Conservation (phyloP, 2,888 invertebrate genomes). For the Acleris sparsana region DNA sequence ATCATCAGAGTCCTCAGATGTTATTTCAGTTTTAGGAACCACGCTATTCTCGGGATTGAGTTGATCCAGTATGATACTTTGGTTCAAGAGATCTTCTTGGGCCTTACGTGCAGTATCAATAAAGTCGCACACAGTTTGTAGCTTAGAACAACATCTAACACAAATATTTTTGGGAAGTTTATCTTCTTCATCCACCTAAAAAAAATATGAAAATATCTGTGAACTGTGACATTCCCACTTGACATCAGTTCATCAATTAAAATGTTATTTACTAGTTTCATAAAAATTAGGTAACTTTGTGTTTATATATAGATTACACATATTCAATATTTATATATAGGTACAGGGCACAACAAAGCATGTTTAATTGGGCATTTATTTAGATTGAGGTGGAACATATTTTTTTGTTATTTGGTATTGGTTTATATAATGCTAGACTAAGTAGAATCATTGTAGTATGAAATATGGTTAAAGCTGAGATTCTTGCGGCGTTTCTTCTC, state of each 20-base stretch:
- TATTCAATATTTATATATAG: too few relatives aligned
- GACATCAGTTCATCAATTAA: neutral
- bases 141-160: conserved; percentile 84
- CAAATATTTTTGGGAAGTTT: conserved; percentile 88
- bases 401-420: too few relatives aligned
- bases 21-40: conserved; percentile 43
- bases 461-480: too few relatives aligned
- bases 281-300: too few relatives aligned
- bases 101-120: conserved; percentile 86
- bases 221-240: neutral
- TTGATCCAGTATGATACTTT: conserved; percentile 68
- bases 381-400: too few relatives aligned
- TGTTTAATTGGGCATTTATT: too few relatives aligned
- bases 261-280: too few relatives aligned
- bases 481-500: too few relatives aligned
- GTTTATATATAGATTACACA: too few relatives aligned
- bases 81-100: conserved; percentile 81
- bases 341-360: too few relatives aligned
- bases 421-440: too few relatives aligned
- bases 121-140: conserved; percentile 87
- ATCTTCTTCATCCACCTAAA: conserved; percentile 86
- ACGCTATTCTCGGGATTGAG: conserved; percentile 56
- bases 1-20: conserved; percentile 47
- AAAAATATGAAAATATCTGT: conserved; percentile 28
- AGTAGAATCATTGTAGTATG: too few relatives aligned